phyloP scores from a whole-genome alignment of 2,113 vertebrate genomes.

The Phasianus colchicus region DNA sequence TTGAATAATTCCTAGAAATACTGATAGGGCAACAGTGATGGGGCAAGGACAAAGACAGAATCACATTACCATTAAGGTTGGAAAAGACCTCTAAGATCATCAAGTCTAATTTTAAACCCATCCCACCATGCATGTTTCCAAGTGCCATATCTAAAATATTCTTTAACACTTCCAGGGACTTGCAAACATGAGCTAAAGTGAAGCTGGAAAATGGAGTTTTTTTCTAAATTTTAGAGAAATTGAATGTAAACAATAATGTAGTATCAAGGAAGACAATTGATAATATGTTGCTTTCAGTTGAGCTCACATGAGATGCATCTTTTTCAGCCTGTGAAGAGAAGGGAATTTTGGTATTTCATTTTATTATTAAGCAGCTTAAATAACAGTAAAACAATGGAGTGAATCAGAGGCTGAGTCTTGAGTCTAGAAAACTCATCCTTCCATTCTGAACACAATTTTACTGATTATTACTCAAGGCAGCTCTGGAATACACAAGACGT shows the following conservation, averaged over 20 bases:
- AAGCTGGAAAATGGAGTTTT: neutral
- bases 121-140: too few relatives aligned
- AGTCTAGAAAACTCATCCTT: neutral
- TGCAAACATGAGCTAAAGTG: neutral
- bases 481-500: neutral
- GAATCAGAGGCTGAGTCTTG: neutral
- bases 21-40: neutral
- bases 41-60: too few relatives aligned
- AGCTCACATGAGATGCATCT: neutral
- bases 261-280: neutral
- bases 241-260: neutral
- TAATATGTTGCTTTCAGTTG: neutral
- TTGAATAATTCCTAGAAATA: neutral
- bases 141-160: too few relatives aligned
- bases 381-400: neutral
- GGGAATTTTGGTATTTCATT: neutral
- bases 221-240: neutral
- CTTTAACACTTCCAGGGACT: neutral
- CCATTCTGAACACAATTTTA: neutral
- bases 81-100: too few relatives aligned
- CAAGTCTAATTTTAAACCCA: too few relatives aligned
- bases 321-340: neutral
- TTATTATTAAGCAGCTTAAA: neutral
- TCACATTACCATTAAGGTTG: too few relatives aligned
- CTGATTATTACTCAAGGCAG: neutral